phyloP scores from a whole-genome alignment of 2,888 invertebrate genomes.

The Lottia gigantea region DNA sequence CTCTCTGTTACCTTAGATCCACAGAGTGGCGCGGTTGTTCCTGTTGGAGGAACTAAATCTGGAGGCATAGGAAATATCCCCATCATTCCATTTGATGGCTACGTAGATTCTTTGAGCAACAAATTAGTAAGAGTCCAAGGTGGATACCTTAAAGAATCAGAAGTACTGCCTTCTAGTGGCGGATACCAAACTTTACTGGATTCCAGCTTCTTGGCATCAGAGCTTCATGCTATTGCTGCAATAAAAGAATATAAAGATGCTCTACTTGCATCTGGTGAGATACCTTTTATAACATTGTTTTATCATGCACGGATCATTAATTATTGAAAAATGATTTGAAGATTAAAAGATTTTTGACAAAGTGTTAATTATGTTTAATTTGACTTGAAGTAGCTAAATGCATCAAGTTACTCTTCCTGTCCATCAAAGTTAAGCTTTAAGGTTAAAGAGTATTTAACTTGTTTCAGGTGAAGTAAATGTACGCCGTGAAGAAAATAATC shows the following conservation, averaged over 20 bases:
- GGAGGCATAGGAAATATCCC: constrained; percentile 41
- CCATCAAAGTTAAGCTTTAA: too few species aligned
- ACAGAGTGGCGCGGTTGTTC: constrained; percentile 58
- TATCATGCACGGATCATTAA: too few species aligned
- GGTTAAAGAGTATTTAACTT: too few species aligned
- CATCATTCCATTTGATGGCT: constrained; percentile 57
- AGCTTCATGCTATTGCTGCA: constrained; percentile 53
- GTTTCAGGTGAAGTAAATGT: constrained; percentile 39
- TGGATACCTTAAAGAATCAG: constrained; percentile 45
- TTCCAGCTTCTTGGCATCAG: constrained; percentile 57
- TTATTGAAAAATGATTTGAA: too few species aligned
- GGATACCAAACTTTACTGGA: constrained; percentile 61
- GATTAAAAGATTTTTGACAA: too few species aligned
- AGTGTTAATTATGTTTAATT: too few species aligned
- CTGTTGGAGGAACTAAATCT: constrained; percentile 58
- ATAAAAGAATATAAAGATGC: constrained; percentile 52
- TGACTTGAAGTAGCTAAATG: too few species aligned
- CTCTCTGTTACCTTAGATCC: constrained; percentile 58
- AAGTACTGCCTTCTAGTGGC: constrained; percentile 57
- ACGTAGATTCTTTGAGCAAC: constrained; percentile 54
- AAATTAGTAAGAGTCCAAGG: constrained; percentile 50
- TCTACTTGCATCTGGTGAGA: constrained; percentile 45
- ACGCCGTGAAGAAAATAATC: constrained; percentile 50
- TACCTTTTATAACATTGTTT: not conserved
- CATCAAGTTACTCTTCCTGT: too few species aligned